Evolutionary conservation across 2,888 invertebrate species (phyloP), one percentile per base, ranked within the genome.

Genomic region (Agriopis marginaria): DNA sequence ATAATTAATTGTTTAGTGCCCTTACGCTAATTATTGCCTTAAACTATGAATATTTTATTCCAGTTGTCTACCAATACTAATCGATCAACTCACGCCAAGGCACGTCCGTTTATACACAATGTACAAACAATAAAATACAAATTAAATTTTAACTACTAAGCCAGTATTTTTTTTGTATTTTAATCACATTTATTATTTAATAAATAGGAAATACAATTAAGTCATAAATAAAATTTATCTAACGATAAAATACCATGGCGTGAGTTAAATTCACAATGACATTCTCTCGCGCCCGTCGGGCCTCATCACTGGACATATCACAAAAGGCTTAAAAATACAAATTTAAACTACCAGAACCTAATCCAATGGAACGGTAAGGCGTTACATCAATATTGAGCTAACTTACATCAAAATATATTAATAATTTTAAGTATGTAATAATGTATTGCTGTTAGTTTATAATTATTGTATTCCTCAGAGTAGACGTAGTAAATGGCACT

Each of bases 301-400:
- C 23, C 68, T 75, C 64, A 69, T 70, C 91, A 93, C 93, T 94
- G 94, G 94, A 93, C 92, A 87, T 94, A 94, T 94, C 94, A 94
- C 94, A 94, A 90, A 68, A 85, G 85, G 81, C 90, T 92, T 92
- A 91, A 85, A 79, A 86, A 82, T 87, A 75, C 71, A 89, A 89
- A 81, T 82, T 86, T 87, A 89, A 85, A 84, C 90, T 92, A 93
- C 89, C 89, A 89, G 85, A 89, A 91, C 91, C 91, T 93, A 89
- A 90, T 88, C 88, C 89, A 91, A 92, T 93, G 93, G 93, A 93
- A 93, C 94, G 93, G 93, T 90, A 89, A 86, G 77, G 88, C 89
- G 89, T 91, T 88, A 91, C 89, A 91, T 87, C 82, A 86, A 92
- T 88, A 92, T 94, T 94, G 94, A 94, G 94, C 94, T 94, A 93